phyloP scores from a whole-genome alignment of 2,113 vertebrate genomes.

The Toxotes chatareus region DNA sequence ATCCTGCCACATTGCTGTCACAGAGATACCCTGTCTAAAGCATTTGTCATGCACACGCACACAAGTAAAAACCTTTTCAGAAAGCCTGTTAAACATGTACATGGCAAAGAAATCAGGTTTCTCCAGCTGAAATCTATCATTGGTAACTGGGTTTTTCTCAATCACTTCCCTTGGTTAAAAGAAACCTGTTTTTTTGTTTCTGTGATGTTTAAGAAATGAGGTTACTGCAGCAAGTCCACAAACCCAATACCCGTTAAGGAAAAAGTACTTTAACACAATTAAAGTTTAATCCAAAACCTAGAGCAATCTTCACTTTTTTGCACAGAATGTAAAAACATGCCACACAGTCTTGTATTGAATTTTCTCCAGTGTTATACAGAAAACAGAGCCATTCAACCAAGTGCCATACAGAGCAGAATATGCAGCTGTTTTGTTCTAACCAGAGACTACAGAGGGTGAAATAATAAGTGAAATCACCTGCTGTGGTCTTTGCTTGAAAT shows the following conservation, averaged over 20 bases:
- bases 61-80: conserved; percentile 1
- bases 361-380: not conserved
- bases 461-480: conserved; percentile 28
- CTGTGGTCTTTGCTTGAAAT: conserved; percentile 24
- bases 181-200: not conserved
- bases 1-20: not conserved
- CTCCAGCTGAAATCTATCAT: not conserved
- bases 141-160: not conserved
- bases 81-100: not conserved
- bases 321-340: not conserved
- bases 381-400: not conserved
- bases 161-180: not conserved
- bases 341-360: not conserved
- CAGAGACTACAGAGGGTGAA: conserved; percentile 11
- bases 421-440: not conserved
- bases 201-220: not conserved
- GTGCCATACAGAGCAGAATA: not conserved
- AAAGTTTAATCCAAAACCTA: not conserved
- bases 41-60: conserved; percentile 1
- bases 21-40: conserved; percentile 1
- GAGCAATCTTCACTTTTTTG: not conserved
- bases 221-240: not conserved
- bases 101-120: conserved; percentile 1
- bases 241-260: not conserved
- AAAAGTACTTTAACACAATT: not conserved